These are phyloP conservation scores for Napeogenes sylphis DNA, from an alignment of 2,888 invertebrate species.

Conservation along the genomic window DNA sequence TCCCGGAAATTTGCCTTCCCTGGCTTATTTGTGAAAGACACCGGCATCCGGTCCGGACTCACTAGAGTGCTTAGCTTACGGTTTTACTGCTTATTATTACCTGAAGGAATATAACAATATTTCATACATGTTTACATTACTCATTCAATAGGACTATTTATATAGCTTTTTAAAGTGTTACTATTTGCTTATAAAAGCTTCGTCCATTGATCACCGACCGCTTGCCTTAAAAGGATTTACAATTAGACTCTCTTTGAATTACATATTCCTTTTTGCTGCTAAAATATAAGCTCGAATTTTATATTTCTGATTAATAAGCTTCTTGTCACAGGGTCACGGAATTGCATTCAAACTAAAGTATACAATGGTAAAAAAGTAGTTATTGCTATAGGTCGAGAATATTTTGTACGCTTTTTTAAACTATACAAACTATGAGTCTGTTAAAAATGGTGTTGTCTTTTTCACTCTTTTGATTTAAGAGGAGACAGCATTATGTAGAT, in stretches of 20 bases:
- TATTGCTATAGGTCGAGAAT: too few species aligned
- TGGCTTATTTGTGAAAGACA: too few species aligned
- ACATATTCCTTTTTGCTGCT: too few species aligned
- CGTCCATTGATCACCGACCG: neutral
- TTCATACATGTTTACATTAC: conserved; percentile 12
- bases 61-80: too few species aligned
- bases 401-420: too few species aligned
- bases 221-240: neutral
- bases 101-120: too few species aligned
- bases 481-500: too few species aligned
- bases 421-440: neutral
- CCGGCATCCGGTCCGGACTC: too few species aligned
- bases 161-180: conserved; percentile 2
- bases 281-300: too few species aligned
- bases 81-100: too few species aligned
- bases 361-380: neutral
- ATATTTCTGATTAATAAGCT: neutral
- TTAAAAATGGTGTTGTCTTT: neutral
- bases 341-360: neutral
- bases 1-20: too few species aligned
- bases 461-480: too few species aligned
- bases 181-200: neutral
- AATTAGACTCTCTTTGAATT: neutral
- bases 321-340: conserved; percentile 1
- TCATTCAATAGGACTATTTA: conserved; percentile 21